Evolutionary conservation across 2,888 invertebrate genomes (phyloP).

Genomic region (Agriopis leucophaearia): DNA sequence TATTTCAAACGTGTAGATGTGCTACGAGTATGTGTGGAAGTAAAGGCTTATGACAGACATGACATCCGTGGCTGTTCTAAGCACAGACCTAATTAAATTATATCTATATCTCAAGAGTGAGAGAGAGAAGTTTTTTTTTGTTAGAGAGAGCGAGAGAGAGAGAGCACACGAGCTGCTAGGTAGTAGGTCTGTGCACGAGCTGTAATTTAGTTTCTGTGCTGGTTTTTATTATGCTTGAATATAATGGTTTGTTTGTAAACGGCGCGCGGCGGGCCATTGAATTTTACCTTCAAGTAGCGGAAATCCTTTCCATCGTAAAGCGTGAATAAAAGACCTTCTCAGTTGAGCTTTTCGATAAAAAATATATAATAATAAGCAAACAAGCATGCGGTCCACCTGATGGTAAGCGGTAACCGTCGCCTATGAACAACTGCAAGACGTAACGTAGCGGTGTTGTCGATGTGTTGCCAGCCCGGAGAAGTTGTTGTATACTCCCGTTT

Average conservation of each 20-base stretch:
- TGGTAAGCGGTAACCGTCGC: too few species aligned
- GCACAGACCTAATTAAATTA: too few species aligned
- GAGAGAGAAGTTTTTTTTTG: background rate
- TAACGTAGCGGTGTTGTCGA: too few species aligned
- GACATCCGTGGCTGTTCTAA: background rate
- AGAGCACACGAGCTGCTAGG: background rate
- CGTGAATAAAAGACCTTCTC: background rate
- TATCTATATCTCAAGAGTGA: too few species aligned
- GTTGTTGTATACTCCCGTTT: too few species aligned
- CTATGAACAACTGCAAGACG: too few species aligned
- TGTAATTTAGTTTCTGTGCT: too few species aligned
- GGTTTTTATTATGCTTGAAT: background rate
- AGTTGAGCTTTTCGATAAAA: background rate
- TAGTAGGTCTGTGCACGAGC: too few species aligned
- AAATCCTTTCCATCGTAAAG: background rate
- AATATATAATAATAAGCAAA: too few species aligned
- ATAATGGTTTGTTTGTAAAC: background rate
- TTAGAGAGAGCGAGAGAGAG: background rate
- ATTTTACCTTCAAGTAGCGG: background rate
- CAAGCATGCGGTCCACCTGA: too few species aligned
- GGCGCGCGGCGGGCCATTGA: too few species aligned
- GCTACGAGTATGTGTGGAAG: background rate
- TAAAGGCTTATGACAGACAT: background rate
- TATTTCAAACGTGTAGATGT: background rate
- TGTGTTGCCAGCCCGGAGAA: too few species aligned